phyloP scores from a whole-genome alignment of 2,113 vertebrate species.

The Picathartes gymnocephalus region DNA sequence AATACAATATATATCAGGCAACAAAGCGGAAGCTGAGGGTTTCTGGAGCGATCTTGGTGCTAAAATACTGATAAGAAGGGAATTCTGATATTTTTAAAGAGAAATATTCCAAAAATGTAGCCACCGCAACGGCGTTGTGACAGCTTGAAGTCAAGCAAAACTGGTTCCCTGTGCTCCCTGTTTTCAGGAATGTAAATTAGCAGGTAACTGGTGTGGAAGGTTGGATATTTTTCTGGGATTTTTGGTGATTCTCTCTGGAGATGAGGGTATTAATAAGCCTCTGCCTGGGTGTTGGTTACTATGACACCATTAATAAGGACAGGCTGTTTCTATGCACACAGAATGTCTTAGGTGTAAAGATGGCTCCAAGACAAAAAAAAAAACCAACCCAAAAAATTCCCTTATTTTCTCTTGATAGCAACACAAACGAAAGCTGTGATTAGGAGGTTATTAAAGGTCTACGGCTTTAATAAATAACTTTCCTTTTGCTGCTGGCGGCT shows the following conservation, averaged over 20 bases:
- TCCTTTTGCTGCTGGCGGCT: neutral
- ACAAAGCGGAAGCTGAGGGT: rapidly evolving
- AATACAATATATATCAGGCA: neutral
- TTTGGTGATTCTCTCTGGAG: neutral
- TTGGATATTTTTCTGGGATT: neutral
- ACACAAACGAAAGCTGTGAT: neutral
- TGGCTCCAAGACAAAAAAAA: neutral
- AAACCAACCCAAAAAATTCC: too few species aligned
- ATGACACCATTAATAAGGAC: neutral
- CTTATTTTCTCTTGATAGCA: neutral
- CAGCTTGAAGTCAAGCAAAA: neutral
- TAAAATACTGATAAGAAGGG: neutral
- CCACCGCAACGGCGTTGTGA: rapidly evolving
- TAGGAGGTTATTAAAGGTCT: neutral
- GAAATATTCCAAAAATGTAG: neutral
- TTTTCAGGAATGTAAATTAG: neutral
- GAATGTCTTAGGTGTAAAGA: neutral
- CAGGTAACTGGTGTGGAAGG: neutral
- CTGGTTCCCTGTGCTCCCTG: neutral
- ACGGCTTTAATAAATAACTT: neutral
- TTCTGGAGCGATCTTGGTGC: neutral
- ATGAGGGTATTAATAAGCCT: neutral
- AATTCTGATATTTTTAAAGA: neutral
- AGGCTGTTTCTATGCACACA: neutral
- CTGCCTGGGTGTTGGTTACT: neutral